Base-by-base conservation (phyloP, 2,113 vertebrate genomes). In the Nyctereutes procyonoides region DNA sequence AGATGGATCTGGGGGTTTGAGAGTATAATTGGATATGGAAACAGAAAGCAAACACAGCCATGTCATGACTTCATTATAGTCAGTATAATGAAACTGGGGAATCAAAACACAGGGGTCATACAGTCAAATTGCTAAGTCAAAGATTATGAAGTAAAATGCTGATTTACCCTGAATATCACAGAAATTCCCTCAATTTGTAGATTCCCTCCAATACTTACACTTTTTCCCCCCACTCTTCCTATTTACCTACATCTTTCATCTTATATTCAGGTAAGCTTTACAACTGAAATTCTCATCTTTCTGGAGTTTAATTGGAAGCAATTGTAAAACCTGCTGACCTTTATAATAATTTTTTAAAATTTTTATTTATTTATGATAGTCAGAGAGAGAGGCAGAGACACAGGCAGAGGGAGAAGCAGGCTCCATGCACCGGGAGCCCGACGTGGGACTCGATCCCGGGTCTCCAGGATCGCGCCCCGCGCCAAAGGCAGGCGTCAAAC, bases 231-330 rank as follows among this genome's bases (percentile, higher is more conserved):
- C n/a, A 58, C 71, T 67, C 13, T 77, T 96, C 77, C 32, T n/a
- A 58, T 85, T 81, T 87, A 56, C 35, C 20, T 48, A 17, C 82
- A 96, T 51, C 71, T 96, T 93, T 35, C 56, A 96, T 84, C 43
- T 62, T 89, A 69, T 51, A 73, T 22, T 77, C 58, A 96, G n/a
- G 79, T 97, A 88, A 81, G 53, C 30, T 88, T 80, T 90, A 77
- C 8, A 81, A 91, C 19, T 90, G 65, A 67, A 90, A 94, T 32
- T 82, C 30, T 71, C 63, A 71, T 62, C 32, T 88, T 62, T 67
- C 82, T 69, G 32, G 16, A 92, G 80, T 82, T 94, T 8, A 90
- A 69, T 83, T 73, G 85, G 85, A 93, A 58, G 30, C 43, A 84
- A 96, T 20, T 88, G 14, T 60, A 91, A 95, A 84, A 96, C 14